phyloP scores from a whole-genome alignment of 2,113 vertebrate genomes.

The Brachypodius melanocephalos region DNA sequence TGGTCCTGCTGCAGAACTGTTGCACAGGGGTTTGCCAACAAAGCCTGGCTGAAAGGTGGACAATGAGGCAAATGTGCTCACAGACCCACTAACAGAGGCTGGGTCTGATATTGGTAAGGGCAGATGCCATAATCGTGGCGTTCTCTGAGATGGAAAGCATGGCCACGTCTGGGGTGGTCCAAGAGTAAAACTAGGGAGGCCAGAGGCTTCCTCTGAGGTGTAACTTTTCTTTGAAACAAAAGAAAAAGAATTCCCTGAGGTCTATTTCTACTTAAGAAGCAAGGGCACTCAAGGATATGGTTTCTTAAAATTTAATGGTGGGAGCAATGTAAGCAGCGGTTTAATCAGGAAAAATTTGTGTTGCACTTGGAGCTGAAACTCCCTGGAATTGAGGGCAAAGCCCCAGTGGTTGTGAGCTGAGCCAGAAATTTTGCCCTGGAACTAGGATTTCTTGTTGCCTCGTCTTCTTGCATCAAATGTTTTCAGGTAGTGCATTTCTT shows the following conservation, averaged over 20 bases:
- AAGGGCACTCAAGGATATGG: not conserved
- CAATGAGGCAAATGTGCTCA: not conserved
- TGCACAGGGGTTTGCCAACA: not conserved
- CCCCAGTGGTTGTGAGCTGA: not conserved
- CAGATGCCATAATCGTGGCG: accelerated
- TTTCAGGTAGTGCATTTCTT: not conserved
- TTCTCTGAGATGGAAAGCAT: not conserved
- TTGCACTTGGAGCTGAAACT: not conserved
- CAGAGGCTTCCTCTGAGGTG: not conserved
- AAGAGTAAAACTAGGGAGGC: not conserved
- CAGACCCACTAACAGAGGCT: not conserved
- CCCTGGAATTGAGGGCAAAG: not conserved
- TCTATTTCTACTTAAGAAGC: not conserved
- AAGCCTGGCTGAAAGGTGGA: not conserved
- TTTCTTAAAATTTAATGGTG: not conserved
- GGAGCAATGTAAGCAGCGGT: not conserved
- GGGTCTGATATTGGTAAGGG: not conserved
- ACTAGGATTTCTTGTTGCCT: not conserved
- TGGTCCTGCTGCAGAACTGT: not conserved
- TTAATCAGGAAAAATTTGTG: not conserved
- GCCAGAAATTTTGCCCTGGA: not conserved
- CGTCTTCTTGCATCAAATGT: not conserved
- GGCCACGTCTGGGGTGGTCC: not conserved
- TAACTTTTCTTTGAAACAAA: not conserved
- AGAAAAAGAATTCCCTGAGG: not conserved